Evolutionary conservation across 2,888 invertebrate genomes (phyloP).

Genomic region (Synanthedon andrenaeformis): DNA sequence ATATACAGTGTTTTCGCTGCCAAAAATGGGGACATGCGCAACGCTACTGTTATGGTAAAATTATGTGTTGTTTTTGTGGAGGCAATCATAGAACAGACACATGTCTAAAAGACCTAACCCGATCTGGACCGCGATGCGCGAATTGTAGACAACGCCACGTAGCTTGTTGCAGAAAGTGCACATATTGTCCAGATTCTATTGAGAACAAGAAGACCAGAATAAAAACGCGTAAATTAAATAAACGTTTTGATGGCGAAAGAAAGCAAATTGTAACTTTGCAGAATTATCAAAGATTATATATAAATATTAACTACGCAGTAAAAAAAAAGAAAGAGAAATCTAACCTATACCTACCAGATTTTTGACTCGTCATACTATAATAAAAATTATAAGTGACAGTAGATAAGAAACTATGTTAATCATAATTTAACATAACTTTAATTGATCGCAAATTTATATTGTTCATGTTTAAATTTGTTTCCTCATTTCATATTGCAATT

Average conservation of each 20-base stretch:
- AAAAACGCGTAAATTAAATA: too few relatives aligned
- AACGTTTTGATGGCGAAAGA: too few relatives aligned
- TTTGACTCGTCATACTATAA: too few relatives aligned
- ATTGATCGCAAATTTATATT: background rate
- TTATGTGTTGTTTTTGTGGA: slow-evolving; percentile 51
- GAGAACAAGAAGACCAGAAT: slow-evolving; percentile 6
- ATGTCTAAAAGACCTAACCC: slow-evolving; percentile 22
- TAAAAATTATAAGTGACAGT: too few relatives aligned
- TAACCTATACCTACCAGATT: too few relatives aligned
- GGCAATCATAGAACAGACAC: slow-evolving; percentile 34
- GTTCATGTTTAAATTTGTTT: background rate
- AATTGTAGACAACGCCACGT: slow-evolving; percentile 39
- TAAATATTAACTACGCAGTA: background rate
- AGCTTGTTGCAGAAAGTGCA: slow-evolving; percentile 34
- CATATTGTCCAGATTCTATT: slow-evolving; percentile 18
- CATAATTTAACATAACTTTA: too few relatives aligned
- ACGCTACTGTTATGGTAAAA: slow-evolving; percentile 34
- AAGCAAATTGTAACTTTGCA: slow-evolving; percentile 2
- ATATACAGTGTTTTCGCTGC: slow-evolving; percentile 45
- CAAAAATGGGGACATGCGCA: slow-evolving; percentile 54
- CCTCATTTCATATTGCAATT: background rate
- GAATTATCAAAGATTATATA: slow-evolving; percentile 3
- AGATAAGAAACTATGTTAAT: too few relatives aligned
- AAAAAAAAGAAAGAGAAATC: background rate
- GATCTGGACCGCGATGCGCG: slow-evolving; percentile 33